Evolutionary conservation across 2,113 vertebrate genomes (phyloP).

Genomic region (Chascanopsetta lugubris): DNA sequence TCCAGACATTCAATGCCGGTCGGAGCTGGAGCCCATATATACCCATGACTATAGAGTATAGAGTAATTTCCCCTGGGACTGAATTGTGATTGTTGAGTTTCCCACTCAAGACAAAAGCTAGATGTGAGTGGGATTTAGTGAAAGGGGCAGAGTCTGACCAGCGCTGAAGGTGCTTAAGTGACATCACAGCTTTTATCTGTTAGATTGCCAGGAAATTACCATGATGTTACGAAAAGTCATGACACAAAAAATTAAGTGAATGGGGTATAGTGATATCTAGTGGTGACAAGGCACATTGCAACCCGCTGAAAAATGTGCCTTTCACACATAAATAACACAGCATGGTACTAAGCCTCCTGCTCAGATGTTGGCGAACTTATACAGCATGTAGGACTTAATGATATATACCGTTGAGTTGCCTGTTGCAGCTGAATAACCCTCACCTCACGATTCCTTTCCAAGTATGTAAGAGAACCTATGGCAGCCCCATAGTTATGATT

Average conservation of each 20-base stretch:
- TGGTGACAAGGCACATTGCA: neutral
- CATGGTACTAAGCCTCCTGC: too few species aligned
- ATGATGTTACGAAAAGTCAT: neutral
- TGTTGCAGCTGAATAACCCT: too few species aligned
- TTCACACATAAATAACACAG: too few species aligned
- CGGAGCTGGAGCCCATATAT: neutral
- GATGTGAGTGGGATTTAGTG: neutral
- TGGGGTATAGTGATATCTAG: neutral
- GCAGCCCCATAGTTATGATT: too few species aligned
- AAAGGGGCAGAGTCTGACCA: neutral
- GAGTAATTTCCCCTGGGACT: neutral
- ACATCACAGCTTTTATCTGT: neutral
- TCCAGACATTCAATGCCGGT: neutral
- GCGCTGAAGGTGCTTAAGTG: neutral
- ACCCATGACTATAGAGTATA: neutral
- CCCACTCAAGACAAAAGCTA: neutral
- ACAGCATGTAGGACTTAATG: too few species aligned
- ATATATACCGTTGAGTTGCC: too few species aligned
- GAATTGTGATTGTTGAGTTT: neutral
- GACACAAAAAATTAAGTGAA: neutral
- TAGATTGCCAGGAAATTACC: neutral
- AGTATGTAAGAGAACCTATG: too few species aligned
- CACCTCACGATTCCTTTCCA: too few species aligned
- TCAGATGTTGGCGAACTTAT: too few species aligned
- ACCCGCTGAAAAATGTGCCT: neutral